phyloP scores from a whole-genome alignment of 2,113 vertebrate species.

The Rhea americana region DNA sequence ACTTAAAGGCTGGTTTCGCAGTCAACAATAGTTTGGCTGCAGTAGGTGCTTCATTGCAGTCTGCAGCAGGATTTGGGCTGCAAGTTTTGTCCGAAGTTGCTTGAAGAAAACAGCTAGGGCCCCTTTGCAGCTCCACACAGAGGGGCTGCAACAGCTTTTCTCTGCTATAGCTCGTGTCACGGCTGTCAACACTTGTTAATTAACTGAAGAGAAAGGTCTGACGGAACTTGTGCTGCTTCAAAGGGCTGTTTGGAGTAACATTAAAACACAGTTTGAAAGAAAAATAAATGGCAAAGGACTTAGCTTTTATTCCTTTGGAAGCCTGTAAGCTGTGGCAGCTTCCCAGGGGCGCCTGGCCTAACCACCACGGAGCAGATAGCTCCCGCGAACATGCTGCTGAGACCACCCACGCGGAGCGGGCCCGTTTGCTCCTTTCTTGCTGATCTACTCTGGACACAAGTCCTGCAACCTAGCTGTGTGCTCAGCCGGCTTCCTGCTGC shows the following conservation, averaged over 20 bases:
- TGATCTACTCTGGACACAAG: fast-evolving
- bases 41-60: neutral
- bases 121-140: neutral
- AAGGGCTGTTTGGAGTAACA: neutral
- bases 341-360: neutral
- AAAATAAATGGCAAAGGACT: slow-evolving; percentile 44
- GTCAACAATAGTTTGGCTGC: neutral
- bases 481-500: neutral
- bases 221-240: slow-evolving; percentile 18
- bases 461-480: neutral
- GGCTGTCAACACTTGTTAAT: neutral
- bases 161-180: neutral
- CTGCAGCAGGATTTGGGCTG: neutral
- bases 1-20: neutral
- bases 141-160: neutral
- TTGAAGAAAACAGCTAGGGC: neutral
- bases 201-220: neutral
- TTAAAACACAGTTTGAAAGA: slow-evolving; percentile 14
- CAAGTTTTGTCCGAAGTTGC: neutral
- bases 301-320: neutral
- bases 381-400: neutral
- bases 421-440: fast-evolving
- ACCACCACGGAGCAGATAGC: neutral
- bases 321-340: neutral
- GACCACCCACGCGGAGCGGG: neutral